Evolutionary conservation across 1,140 invertebrate genomes (phyloP).

Genomic region (Papilio polytes): DNA sequence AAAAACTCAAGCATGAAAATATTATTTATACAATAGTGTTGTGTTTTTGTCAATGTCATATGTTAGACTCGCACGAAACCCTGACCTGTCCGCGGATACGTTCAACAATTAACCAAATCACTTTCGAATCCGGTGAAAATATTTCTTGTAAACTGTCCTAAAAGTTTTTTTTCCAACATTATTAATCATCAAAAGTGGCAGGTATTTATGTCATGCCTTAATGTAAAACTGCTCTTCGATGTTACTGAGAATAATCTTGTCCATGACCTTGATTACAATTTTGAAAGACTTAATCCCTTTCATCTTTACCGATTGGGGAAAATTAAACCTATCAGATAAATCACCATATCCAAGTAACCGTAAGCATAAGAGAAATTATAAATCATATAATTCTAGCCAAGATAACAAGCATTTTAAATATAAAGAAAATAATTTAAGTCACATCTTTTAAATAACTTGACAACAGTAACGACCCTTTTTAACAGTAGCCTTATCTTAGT

Average conservation of each 20-base stretch:
- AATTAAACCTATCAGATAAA: no score
- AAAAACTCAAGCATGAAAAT: background rate
- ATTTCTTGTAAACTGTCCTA: conserved; percentile 28
- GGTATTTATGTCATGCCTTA: conserved; percentile 19
- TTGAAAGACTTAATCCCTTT: background rate
- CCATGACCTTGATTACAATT: background rate
- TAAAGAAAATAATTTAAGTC: background rate
- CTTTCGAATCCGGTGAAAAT: conserved; percentile 29
- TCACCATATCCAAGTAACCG: no score
- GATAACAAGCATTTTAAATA: background rate
- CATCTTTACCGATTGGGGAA: background rate
- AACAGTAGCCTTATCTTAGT: no score
- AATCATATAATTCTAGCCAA: background rate
- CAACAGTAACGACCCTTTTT: background rate
- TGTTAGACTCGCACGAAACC: conserved; percentile 3
- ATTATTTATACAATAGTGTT: background rate
- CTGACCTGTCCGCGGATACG: background rate
- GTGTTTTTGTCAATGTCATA: conserved; percentile 17
- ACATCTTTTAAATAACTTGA: background rate
- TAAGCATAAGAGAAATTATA: no score
- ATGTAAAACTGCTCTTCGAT: conserved; percentile 11
- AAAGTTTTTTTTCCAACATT: conserved; percentile 16
- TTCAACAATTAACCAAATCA: conserved; percentile 28
- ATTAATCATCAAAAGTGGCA: background rate
- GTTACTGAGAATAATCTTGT: background rate